Evolutionary conservation across 2,113 vertebrate genomes (phyloP), one percentile per base, ranked within the genome.

Genomic region (Entomyzon cyanotis): DNA sequence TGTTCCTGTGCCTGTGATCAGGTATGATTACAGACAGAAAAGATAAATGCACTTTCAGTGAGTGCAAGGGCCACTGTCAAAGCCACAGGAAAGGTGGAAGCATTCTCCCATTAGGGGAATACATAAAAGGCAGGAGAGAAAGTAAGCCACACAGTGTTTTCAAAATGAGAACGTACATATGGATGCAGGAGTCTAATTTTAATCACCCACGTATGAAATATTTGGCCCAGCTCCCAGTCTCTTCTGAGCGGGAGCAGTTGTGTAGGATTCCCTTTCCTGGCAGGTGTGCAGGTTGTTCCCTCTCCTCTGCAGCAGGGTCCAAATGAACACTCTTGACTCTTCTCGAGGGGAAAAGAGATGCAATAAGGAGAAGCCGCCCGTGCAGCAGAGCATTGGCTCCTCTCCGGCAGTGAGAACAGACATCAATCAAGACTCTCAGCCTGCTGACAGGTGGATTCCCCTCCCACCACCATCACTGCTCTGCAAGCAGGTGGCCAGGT

Each of bases 211-310:
- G 18, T 91, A 85, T 60, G 90, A 95, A 90, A 88, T 25, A 50
- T 28, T 80, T 97, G 92, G 94, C 91, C 60, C 82, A 50, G 84
- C 68, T 95, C 96, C 94, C 85, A 88, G 2, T 81, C 56, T 92
- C 74, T 93, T 94, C 82, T 28, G 82, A 84, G 87, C 53, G 1
- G 81, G 60, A 88, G 80, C 89, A 88, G 89, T 95, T 84, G 87
- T 92, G 82, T 78, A 96, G 96, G 96, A 96, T 96, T 96, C 96
- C 95, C 94, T 89, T 95, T 93, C 78, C 77, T 96, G 94, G 96
- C 95, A 95, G 95, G 95, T 95, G 89, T 81, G 95, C 83, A 68
- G 87, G 94, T 59, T 77, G 78, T 35, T 94, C 87, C 64, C 33
- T 65, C 85, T 94, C 90, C 79, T 88, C 85, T 79, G 21, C 82